Conservation (phyloP, 2,797 vertebrate genomes). For the Tapera naevia region DNA sequence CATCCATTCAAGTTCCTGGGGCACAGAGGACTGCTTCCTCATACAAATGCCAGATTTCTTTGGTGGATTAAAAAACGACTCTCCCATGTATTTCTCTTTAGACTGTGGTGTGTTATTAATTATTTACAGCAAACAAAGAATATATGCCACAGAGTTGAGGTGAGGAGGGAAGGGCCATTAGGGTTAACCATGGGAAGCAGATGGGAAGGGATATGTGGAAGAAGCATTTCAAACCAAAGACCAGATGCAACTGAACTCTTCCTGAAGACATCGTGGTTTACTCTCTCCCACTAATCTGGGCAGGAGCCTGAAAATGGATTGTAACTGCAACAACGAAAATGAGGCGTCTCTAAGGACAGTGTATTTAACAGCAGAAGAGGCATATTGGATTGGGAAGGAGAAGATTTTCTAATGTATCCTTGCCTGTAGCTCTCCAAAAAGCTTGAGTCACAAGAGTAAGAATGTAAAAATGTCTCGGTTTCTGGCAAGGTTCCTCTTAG, state of each 20-base stretch:
- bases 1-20: not conserved
- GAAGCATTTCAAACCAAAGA: not conserved
- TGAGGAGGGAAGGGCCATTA: not conserved
- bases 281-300: not conserved
- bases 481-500: not conserved
- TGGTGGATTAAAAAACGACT: not conserved
- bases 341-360: not conserved
- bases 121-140: not conserved
- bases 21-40: not conserved
- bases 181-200: slow-evolving; percentile 7
- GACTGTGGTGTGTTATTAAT: not conserved
- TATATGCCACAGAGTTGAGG: not conserved
- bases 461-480: not conserved
- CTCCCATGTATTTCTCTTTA: not conserved
- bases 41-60: not conserved
- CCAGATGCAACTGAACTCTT: not conserved
- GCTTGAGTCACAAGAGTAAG: not conserved
- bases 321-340: not conserved
- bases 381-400: not conserved
- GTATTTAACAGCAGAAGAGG: not conserved
- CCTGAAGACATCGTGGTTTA: not conserved
- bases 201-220: not conserved
- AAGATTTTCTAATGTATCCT: not conserved
- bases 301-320: not conserved
- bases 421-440: not conserved